Evolutionary conservation across 2,113 vertebrate species (phyloP).

Genomic region (Ailurus styani): DNA sequence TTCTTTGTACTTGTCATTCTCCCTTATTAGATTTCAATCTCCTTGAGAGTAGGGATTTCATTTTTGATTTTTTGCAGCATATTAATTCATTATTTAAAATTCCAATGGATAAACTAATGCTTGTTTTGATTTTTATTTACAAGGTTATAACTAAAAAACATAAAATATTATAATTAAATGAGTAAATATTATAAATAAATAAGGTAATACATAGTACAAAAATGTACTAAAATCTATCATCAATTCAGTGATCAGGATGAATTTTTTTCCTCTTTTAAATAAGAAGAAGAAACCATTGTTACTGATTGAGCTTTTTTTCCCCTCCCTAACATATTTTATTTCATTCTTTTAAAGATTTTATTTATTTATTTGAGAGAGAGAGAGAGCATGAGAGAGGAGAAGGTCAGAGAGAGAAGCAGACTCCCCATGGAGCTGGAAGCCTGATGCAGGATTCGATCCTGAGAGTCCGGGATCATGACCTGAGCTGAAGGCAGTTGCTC

Average conservation of each 20-base stretch:
- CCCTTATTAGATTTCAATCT: neutral
- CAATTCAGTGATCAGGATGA: neutral
- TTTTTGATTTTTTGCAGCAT: neutral
- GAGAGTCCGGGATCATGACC: no score
- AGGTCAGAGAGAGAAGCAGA: no score
- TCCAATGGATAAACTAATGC: neutral
- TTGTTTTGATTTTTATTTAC: constrained; percentile 23
- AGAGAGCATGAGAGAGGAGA: no score
- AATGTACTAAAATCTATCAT: neutral
- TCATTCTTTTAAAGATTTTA: no score
- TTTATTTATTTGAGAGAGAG: no score
- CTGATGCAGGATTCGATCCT: no score
- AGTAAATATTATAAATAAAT: neutral
- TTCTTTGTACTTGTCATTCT: neutral
- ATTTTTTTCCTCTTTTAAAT: neutral
- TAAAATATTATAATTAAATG: neutral
- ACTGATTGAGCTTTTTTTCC: neutral
- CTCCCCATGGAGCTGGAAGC: no score
- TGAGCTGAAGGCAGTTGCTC: no score
- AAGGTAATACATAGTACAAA: neutral
- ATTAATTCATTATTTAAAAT: neutral
- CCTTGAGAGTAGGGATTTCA: neutral
- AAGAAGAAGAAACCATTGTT: neutral
- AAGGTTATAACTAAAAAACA: neutral
- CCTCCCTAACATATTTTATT: neutral